Percentiles rank a stretch among this genome's conserved stretches.
Evolutionary conservation across 2,888 invertebrate species (phyloP).

Genomic region (Erpobdella octoculata): DNA sequence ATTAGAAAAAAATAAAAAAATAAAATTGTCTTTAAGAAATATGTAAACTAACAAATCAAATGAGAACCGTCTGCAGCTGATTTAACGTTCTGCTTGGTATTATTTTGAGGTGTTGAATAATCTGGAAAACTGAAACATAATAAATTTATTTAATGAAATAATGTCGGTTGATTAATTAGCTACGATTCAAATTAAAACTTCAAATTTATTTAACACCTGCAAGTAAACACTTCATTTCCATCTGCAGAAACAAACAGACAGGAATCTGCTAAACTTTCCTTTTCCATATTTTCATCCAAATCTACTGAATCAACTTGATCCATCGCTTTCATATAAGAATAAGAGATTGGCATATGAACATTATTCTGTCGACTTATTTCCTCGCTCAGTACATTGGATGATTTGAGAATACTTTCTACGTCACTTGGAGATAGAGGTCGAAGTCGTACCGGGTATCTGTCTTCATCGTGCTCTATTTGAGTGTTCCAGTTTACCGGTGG

Average conservation of each 20-base stretch:
- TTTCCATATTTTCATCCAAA: neutral
- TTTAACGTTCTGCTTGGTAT: no score
- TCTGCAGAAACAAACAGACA: neutral
- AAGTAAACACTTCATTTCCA: neutral
- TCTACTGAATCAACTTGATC: no score
- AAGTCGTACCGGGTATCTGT: neutral
- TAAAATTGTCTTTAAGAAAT: no score
- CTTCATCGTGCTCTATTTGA: no score
- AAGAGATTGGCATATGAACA: no score
- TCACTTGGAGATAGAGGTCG: neutral
- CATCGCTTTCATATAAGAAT: no score
- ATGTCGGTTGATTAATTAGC: neutral
- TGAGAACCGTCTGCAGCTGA: no score
- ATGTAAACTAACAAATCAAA: no score
- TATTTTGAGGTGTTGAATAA: neutral
- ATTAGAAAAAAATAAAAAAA: no score
- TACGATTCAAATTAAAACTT: neutral
- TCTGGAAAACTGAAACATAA: neutral
- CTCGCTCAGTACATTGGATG: no score
- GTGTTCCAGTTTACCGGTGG: neutral
- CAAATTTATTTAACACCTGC: neutral
- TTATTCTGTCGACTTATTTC: no score
- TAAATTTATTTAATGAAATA: neutral
- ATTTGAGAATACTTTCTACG: neutral
- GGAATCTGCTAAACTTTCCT: conserved; percentile 3